Evolutionary conservation across 1,140 invertebrate species (phyloP), one percentile per base, ranked within the genome.

Genomic region (Callitettix versicolor): DNA sequence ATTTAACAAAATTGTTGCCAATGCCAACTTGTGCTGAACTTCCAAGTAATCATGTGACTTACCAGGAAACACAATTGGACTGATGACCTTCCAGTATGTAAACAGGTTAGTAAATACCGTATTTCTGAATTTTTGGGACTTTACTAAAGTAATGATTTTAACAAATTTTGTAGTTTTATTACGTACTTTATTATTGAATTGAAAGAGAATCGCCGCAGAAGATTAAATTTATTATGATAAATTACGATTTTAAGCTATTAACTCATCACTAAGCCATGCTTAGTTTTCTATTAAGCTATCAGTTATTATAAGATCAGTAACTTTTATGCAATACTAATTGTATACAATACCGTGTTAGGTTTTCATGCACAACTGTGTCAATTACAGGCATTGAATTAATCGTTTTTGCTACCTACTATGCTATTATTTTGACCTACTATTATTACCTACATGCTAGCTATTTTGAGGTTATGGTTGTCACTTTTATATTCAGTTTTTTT

Each of bases 71-170:
- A 68, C 53, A 81, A 77, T 61, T 91, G 87, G 88, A 92, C 87
- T 1, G 90, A 92, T 67, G 88, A 89, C 69, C 71, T 92, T 42
- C 86, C 88, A 42, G 83, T 89, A 57, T 92, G 89, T 66, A 81
- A 80, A 63, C 85, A 20, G 84, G 77, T 78, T 61, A 62, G 54
- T 48, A 22, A 12, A 48, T 12, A 6, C 22, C 18, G 12, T 22
- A 34, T 21, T 3, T 30, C 15, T 26, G 6, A 14, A 3, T 7
- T 17, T 24, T 11, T n/a, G 26, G 1, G 3, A 33, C 12, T 3
- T 41, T 44, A 30, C 2, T 11, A 41, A 15, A 36, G 26, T 53
- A 20, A 14, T 48, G 0, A 18, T 15, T 6, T 40, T 14, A 57
- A 18, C 49, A 26, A 21, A 51, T 60, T 15, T 34, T 6, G 40